These are phyloP conservation scores for Diachrysia chrysitis DNA, from an alignment of 2,888 invertebrate genomes.

Conservation along the genomic window DNA sequence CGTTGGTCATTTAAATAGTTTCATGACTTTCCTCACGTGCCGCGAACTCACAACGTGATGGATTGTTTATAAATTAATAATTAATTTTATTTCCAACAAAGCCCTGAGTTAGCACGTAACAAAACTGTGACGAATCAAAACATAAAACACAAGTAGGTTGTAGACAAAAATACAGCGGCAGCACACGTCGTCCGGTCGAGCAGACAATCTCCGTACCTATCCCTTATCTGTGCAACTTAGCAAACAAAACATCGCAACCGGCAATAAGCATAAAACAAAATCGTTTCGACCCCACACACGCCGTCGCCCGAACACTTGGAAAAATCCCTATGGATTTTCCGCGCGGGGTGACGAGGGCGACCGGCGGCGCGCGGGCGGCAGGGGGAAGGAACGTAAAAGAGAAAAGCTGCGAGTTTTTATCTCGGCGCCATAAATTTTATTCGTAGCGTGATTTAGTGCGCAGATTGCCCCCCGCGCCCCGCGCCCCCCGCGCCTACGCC, in stretches of 20 bases:
- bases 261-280: conserved; percentile 89
- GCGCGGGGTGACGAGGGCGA: conserved; percentile 72
- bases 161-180: conserved; percentile 61
- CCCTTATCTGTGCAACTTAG: conserved; percentile 86
- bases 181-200: conserved; percentile 70
- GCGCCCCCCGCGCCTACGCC: conserved; percentile 84
- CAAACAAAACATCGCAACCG: conserved; percentile 87
- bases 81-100: conserved; percentile 54
- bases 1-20: conserved; percentile 56
- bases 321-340: conserved; percentile 89
- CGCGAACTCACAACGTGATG: conserved; percentile 50
- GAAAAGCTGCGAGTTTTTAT: conserved; percentile 91
- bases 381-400: conserved; percentile 89
- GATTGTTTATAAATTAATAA: conserved; percentile 63
- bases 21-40: conserved; percentile 67
- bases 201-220: conserved; percentile 80
- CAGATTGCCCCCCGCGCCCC: conserved; percentile 87
- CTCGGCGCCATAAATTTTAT: conserved; percentile 90
- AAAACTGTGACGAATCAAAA: conserved; percentile 54
- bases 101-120: conserved; percentile 54
- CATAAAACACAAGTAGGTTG: conserved; percentile 56
- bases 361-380: conserved; percentile 62
- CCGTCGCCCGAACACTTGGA: conserved; percentile 88
- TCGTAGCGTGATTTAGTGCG: conserved; percentile 90
- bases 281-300: conserved; percentile 88